phyloP scores from a whole-genome alignment of 2,797 vertebrate species.

The Dendrocincla fuliginosa region DNA sequence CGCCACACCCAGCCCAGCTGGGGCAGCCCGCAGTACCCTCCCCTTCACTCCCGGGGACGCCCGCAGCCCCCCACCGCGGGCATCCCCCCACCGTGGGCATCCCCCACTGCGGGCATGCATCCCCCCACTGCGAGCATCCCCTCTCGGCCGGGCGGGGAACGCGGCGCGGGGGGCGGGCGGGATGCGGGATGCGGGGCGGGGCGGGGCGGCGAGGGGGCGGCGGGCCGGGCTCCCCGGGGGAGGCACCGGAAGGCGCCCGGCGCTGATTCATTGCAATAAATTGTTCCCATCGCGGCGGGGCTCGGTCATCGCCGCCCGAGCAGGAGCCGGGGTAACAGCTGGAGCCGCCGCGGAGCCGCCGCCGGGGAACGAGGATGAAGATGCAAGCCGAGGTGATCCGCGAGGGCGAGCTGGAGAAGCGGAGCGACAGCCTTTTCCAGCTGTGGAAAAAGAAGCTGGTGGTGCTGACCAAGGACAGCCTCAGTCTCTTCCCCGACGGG shows the following conservation, averaged over 20 bases:
- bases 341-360: not conserved
- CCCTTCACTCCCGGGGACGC: not conserved
- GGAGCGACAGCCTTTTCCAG: constrained; percentile 94
- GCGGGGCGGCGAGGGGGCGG: not conserved
- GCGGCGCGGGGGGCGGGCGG: not conserved
- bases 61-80: no score
- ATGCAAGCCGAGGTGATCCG: constrained; percentile 82
- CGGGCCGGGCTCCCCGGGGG: not conserved
- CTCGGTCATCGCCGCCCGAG: not conserved
- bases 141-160: not conserved
- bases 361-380: constrained; percentile 11
- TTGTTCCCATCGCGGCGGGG: not conserved
- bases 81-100: no score
- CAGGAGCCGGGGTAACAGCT: not conserved
- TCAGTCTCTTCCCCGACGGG: constrained; percentile 88
- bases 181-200: not conserved
- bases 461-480: constrained; percentile 91
- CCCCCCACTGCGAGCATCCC: no score
- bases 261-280: constrained; percentile 62
- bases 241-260: constrained; percentile 53
- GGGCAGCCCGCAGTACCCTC: not conserved
- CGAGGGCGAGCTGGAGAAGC: constrained; percentile 96
- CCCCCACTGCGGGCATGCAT: no score
- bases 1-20: not conserved
- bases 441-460: constrained; percentile 96